A percentile compares a stretch with the other conserved stretches of the same genome.
Conservation (phyloP, 2,888 invertebrate species). For the Molanna angustata region DNA sequence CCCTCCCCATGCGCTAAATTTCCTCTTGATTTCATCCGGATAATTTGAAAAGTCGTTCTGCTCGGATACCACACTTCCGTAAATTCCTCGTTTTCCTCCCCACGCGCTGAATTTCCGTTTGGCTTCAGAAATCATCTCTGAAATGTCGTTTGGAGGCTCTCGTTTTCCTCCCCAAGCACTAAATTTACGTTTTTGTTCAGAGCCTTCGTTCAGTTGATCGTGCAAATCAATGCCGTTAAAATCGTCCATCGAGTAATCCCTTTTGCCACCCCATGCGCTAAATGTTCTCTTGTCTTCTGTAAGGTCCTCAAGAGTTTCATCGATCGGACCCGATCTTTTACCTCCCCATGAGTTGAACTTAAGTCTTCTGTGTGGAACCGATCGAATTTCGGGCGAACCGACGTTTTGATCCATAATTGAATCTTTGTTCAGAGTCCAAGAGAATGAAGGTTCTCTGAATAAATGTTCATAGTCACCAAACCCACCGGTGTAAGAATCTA, state of each 20-base stretch:
- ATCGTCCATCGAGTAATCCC: background rate
- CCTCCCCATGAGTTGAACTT: slow-evolving; percentile 23
- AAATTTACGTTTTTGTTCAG: slow-evolving; percentile 1
- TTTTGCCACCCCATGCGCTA: slow-evolving; percentile 14
- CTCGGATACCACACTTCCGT: too few species aligned
- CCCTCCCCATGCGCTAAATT: slow-evolving; percentile 13
- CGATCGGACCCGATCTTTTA: slow-evolving; percentile 17
- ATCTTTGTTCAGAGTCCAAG: slow-evolving; percentile 7
- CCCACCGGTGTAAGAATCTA: background rate
- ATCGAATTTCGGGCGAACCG: background rate
- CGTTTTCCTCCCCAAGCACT: slow-evolving; percentile 13
- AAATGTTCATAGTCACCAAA: background rate
- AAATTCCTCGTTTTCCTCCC: slow-evolving; percentile 17
- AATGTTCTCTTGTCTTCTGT: slow-evolving; percentile 1
- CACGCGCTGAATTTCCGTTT: slow-evolving; percentile 20
- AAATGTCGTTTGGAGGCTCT: background rate
- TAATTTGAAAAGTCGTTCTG: background rate
- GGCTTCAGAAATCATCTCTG: background rate
- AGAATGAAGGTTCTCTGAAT: background rate
- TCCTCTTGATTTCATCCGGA: background rate
- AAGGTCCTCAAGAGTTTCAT: too few species aligned
- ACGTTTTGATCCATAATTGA: background rate
- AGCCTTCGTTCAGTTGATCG: background rate
- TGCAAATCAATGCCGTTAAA: background rate
- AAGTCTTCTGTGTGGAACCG: slow-evolving; percentile 8